Evolutionary conservation across 2,888 invertebrate genomes (phyloP), one percentile per base, ranked within the genome.

Genomic region (Meiosimyza platycephala): DNA sequence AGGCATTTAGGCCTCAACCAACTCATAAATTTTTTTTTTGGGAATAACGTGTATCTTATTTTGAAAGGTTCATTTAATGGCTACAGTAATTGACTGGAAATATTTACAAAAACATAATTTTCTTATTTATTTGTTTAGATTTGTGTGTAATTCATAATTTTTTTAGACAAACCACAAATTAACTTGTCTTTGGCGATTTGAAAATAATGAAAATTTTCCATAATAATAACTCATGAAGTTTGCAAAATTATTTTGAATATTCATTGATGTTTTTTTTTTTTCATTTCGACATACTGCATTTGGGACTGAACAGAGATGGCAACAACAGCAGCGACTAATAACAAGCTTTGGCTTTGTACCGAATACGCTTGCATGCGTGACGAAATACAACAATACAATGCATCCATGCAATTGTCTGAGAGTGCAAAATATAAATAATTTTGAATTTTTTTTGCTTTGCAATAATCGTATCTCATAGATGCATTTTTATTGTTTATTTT

Each of bases 341-440:
- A 52, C 64, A 71, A 71, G 22, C 18, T 64, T 71, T 67, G 76
- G 76, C 77, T 79, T 80, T 83, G 83, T 82, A 80, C 82, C 78
- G 76, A 80, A 82, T 83, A 82, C 76, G 78, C 80, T 77, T 79
- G 82, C 82, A 83, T 82, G 82, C 83, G 82, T 83, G 83, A 82
- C 79, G 80, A 78, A 68, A 47, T 57, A 64, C 60, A 73, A 70
- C 77, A 82, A 77, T 76, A 76, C 69, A 51, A 48, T 48, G 57
- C 48, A 67, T 67, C 57, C 50, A 57, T 57, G 57, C 67, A 67
- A 67, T 47, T 47, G 67, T 57, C 55, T 67, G 47, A 55, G 55
- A 67, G 57, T 40, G 67, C 48, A 57, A 6, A 50, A 13, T 40
- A 40, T 40, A 40, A 40, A 40, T 9, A 40, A 48, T 16, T 51